These are phyloP conservation scores for Musca vetustissima DNA, from an alignment of 1,140 invertebrate species.

Conservation along the genomic window DNA sequence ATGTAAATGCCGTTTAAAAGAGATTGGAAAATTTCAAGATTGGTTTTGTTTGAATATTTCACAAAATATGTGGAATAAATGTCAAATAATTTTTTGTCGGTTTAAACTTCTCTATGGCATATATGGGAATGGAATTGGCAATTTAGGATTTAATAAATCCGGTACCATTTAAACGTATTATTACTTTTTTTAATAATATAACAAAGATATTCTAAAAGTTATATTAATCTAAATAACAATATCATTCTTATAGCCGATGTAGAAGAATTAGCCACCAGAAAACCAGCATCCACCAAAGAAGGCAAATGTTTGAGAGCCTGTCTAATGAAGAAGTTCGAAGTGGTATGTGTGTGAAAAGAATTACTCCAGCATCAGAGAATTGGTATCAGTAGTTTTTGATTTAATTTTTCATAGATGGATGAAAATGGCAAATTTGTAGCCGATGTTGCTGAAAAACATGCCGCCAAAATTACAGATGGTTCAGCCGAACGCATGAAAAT, in stretches of 20 bases:
- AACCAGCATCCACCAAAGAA: background rate
- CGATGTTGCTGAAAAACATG: background rate
- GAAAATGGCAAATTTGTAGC: background rate
- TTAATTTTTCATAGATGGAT: background rate
- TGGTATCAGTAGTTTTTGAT: background rate
- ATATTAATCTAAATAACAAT: no score
- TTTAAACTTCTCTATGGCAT: no score
- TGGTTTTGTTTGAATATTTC: no score
- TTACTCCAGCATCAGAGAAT: no score
- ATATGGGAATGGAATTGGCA: background rate
- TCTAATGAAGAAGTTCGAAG: background rate
- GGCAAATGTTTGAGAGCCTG: background rate
- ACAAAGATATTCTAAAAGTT: background rate
- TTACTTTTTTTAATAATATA: background rate
- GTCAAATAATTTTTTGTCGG: no score
- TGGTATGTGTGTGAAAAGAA: background rate
- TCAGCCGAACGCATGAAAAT: background rate
- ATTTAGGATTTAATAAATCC: no score
- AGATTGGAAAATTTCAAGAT: no score
- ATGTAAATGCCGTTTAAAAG: no score
- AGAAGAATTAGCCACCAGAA: background rate
- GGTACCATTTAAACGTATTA: no score
- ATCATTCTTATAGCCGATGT: background rate
- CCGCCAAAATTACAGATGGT: background rate
- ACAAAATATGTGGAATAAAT: no score